Evolutionary conservation across 2,888 invertebrate genomes (phyloP).

Genomic region (Nephrocerus scutellatus): DNA sequence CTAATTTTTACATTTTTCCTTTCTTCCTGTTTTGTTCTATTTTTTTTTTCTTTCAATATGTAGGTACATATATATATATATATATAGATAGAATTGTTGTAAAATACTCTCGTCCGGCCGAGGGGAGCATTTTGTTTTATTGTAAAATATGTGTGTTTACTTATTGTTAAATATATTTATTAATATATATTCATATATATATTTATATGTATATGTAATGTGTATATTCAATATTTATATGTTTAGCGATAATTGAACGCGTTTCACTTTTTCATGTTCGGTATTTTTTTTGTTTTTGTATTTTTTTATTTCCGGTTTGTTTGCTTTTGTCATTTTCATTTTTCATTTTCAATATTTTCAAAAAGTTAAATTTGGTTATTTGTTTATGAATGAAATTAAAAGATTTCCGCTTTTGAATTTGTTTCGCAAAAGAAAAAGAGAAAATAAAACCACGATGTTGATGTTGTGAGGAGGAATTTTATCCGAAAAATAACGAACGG

Average conservation of each 20-base stretch:
- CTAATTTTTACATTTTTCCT: slow-evolving; percentile 5
- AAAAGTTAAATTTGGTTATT: slow-evolving; percentile 5
- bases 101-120: slow-evolving; percentile 2
- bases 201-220: slow-evolving; percentile 22
- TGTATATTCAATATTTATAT: slow-evolving; percentile 8
- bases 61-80: slow-evolving; percentile 5
- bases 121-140: slow-evolving; percentile 12
- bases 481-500: too few species aligned
- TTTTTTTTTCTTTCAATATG: not conserved
- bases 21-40: slow-evolving; percentile 5
- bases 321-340: too few species aligned
- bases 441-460: too few species aligned
- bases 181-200: slow-evolving; percentile 7
- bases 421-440: slow-evolving; percentile 8
- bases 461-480: too few species aligned
- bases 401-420: too few species aligned
- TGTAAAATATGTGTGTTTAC: not conserved
- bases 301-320: too few species aligned
- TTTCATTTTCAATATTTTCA: slow-evolving; percentile 1
- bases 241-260: slow-evolving; percentile 24
- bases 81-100: slow-evolving; percentile 3
- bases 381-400: not conserved
- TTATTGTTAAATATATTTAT: slow-evolving; percentile 4
- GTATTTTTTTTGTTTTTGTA: slow-evolving; percentile 11
- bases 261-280: slow-evolving; percentile 1